phyloP scores from a whole-genome alignment of 2,113 vertebrate species.

The Nesoenas mayeri region DNA sequence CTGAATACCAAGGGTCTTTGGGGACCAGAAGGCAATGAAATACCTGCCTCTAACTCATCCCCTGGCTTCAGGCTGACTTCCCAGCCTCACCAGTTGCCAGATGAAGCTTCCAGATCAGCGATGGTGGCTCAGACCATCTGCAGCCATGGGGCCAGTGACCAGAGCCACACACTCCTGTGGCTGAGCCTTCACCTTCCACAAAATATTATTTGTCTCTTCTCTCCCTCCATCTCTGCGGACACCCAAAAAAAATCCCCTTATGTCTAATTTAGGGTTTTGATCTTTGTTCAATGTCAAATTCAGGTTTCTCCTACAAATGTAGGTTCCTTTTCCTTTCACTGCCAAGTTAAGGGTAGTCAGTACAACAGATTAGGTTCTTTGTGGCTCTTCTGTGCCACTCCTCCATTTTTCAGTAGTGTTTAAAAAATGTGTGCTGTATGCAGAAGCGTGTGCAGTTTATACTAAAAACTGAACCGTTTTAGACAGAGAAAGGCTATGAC shows the following conservation, averaged over 20 bases:
- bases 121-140: not conserved
- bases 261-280: not conserved
- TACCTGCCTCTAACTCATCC: accelerated
- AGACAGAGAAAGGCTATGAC: not conserved
- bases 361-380: not conserved
- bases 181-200: not conserved
- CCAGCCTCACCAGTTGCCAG: not conserved
- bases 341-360: not conserved
- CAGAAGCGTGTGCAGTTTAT: not conserved
- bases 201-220: not conserved
- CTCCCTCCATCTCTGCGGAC: not conserved
- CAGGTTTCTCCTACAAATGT: not conserved
- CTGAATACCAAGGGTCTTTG: not conserved
- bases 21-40: not conserved
- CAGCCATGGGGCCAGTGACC: not conserved
- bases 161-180: not conserved
- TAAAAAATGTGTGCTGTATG: not conserved
- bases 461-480: not conserved
- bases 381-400: not conserved
- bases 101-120: not conserved
- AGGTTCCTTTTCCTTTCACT: not conserved
- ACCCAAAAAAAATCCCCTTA: accelerated
- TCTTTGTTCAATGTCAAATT: not conserved
- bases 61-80: not conserved
- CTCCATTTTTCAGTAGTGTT: not conserved